Percentiles rank a stretch among this genome's conserved stretches.
These are phyloP conservation scores for Artibeus jamaicensis DNA, from an alignment of 2,797 vertebrate species.

Conservation along the genomic window DNA sequence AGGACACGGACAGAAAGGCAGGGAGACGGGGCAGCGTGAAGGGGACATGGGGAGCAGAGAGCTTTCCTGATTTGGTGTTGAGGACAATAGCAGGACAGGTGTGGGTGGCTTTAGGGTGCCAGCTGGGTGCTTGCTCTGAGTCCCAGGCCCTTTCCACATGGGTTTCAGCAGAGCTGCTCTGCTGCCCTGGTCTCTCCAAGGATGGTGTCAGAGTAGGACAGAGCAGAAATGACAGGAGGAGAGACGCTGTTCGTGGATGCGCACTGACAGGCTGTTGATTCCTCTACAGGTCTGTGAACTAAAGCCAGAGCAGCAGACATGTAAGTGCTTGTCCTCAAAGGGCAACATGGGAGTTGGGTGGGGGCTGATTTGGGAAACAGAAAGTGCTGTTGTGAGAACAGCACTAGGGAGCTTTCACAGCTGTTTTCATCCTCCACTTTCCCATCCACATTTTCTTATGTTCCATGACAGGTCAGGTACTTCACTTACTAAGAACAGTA, in stretches of 20 bases:
- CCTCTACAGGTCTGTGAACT: not conserved
- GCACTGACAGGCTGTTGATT: not conserved
- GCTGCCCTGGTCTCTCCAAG: not conserved
- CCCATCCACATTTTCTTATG: not conserved
- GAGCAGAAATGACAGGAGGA: not conserved
- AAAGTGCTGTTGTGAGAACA: not conserved
- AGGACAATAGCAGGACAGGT: not conserved
- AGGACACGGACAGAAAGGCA: not conserved
- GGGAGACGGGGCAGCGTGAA: not conserved
- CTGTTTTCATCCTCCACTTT: not conserved
- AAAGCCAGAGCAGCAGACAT: not conserved
- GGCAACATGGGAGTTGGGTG: fast-evolving
- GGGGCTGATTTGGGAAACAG: not conserved
- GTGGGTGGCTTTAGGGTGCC: not conserved
- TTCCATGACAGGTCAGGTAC: not conserved
- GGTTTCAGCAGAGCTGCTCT: not conserved
- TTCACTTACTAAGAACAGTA: not conserved
- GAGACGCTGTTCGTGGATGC: not conserved
- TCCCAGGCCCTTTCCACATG: not conserved
- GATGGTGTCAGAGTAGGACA: not conserved
- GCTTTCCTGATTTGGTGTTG: not conserved
- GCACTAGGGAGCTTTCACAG: not conserved
- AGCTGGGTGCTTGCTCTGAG: not conserved
- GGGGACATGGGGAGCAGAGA: not conserved
- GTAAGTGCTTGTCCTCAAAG: constrained; percentile 9